A percentile compares a stretch with the other conserved stretches of the same genome.
Conservation (phyloP, 2,113 vertebrate species). For the Tachysurus fulvidraco region DNA sequence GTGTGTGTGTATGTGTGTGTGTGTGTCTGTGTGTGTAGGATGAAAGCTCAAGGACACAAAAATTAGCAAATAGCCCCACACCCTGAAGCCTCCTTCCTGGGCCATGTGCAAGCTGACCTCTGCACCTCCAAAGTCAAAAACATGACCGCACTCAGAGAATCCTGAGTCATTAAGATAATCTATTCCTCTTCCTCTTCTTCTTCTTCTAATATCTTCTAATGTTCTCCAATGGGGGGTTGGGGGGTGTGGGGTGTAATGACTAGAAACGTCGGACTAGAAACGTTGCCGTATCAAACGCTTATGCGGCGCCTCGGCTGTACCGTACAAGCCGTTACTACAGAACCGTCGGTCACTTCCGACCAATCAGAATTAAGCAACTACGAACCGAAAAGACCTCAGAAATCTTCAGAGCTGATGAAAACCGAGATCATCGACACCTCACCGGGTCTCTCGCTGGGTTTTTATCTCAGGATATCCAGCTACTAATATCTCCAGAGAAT, state of each 20-base stretch:
- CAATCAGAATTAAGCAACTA: background rate
- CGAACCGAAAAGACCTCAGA: background rate
- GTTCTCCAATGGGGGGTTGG: no score
- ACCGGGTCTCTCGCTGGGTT: background rate
- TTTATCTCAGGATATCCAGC: conserved; percentile 39
- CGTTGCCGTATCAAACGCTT: background rate
- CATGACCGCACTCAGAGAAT: background rate
- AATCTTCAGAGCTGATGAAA: background rate
- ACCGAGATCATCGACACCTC: background rate
- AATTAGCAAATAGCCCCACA: conserved; percentile 23
- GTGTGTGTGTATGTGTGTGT: background rate
- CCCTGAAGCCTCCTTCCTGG: conserved; percentile 56
- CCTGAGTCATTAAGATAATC: background rate
- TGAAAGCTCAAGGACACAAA: conserved; percentile 34
- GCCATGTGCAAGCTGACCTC: conserved; percentile 68
- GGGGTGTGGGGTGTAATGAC: no score
- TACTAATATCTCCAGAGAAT: conserved; percentile 3
- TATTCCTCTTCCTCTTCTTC: background rate
- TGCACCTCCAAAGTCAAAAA: conserved; percentile 40
- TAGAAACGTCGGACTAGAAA: background rate
- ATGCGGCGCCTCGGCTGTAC: rapidly evolving
- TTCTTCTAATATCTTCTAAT: no score
- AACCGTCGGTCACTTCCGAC: background rate
- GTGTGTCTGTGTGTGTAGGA: background rate
- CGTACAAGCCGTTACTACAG: background rate